A percentile compares a stretch with the other conserved stretches of the same genome.
These are phyloP conservation scores for Acronicta alni DNA, from an alignment of 2,888 invertebrate genomes.

Conservation along the genomic window DNA sequence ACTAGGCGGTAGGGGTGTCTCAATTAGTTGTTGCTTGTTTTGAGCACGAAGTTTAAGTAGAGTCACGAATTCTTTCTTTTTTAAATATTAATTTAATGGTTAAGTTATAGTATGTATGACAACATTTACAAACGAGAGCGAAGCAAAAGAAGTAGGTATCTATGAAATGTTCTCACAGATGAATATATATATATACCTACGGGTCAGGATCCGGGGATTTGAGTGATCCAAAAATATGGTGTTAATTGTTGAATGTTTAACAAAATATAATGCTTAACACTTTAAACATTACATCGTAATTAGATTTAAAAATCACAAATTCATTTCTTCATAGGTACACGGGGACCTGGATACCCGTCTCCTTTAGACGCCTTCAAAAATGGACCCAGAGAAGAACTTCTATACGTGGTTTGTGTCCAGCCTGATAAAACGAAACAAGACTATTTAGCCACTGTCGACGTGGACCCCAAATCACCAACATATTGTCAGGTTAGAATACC, in stretches of 20 bases:
- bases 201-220: too few relatives aligned
- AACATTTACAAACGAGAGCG: too few relatives aligned
- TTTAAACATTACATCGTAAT: too few relatives aligned
- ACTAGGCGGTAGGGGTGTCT: neutral
- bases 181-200: too few relatives aligned
- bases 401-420: slow-evolving; percentile 97
- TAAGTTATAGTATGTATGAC: too few relatives aligned
- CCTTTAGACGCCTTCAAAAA: slow-evolving; percentile 94
- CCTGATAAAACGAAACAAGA: slow-evolving; percentile 94
- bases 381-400: slow-evolving; percentile 95
- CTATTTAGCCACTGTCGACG: slow-evolving; percentile 97
- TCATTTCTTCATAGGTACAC: slow-evolving; percentile 72
- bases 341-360: slow-evolving; percentile 93
- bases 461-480: slow-evolving; percentile 95
- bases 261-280: too few relatives aligned
- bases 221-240: too few relatives aligned
- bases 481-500: slow-evolving; percentile 92
- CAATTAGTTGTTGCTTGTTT: slow-evolving; percentile 38
- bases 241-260: too few relatives aligned
- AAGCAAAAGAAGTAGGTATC: too few relatives aligned
- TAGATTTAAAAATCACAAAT: neutral
- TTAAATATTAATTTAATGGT: too few relatives aligned
- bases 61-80: too few relatives aligned
- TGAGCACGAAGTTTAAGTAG: neutral
- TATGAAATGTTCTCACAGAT: too few relatives aligned